Evolutionary conservation across 1,140 invertebrate species (phyloP).

Genomic region (Bombus ignitus): DNA sequence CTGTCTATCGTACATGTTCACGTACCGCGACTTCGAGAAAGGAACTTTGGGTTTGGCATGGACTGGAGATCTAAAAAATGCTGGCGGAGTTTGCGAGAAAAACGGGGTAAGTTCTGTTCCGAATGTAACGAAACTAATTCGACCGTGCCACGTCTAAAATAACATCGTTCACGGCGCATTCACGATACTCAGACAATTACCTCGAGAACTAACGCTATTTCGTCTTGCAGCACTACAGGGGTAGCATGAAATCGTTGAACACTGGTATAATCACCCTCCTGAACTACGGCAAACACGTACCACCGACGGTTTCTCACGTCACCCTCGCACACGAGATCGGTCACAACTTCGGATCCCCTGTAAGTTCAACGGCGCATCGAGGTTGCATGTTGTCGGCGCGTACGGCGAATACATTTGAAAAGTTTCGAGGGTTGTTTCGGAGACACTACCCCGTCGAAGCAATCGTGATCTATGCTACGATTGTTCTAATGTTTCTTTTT

Average conservation of each 20-base stretch:
- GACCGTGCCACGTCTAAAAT: neutral
- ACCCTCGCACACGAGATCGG: slow-evolving; percentile 99
- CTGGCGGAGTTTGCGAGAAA: slow-evolving; percentile 96
- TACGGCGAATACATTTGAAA: slow-evolving; percentile 8
- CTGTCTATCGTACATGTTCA: slow-evolving; percentile 99
- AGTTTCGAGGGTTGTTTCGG: neutral
- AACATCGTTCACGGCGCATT: slow-evolving; percentile 5
- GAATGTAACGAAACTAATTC: neutral
- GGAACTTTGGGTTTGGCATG: slow-evolving; percentile 98
- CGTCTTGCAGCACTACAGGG: slow-evolving; percentile 91
- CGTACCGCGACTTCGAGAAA: slow-evolving; percentile 98
- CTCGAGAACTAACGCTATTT: slow-evolving; percentile 31
- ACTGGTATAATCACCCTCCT: slow-evolving; percentile 98
- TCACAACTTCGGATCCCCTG: slow-evolving; percentile 99
- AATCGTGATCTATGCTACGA: neutral
- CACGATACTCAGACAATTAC: slow-evolving; percentile 16
- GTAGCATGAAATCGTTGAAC: slow-evolving; percentile 97
- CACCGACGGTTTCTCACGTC: slow-evolving; percentile 97
- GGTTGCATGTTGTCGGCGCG: slow-evolving; percentile 9
- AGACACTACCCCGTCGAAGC: neutral
- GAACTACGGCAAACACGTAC: slow-evolving; percentile 99
- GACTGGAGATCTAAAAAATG: slow-evolving; percentile 97
- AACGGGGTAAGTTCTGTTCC: slow-evolving; percentile 88
- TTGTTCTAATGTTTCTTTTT: neutral
- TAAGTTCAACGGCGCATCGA: slow-evolving; percentile 80